Percentiles rank a stretch among this genome's conserved stretches.
These are phyloP conservation scores for Eretmocerus hayati DNA, from an alignment of 2,888 invertebrate species.

Conservation along the genomic window DNA sequence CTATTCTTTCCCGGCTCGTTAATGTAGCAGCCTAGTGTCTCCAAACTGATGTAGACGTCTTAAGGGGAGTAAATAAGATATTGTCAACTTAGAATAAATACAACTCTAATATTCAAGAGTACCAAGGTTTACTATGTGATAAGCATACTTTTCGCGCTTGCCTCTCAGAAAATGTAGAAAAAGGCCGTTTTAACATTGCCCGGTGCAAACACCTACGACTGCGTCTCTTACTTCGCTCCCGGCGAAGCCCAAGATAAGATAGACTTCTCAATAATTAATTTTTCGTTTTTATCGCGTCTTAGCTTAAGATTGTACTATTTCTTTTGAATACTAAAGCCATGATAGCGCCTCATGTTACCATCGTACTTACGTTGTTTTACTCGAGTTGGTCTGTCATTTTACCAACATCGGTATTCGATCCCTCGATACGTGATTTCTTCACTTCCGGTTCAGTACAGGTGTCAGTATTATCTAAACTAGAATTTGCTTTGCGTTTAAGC, in stretches of 20 bases:
- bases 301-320: slow-evolving; percentile 22
- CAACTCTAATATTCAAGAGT: too few relatives aligned
- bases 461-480: slow-evolving; percentile 10
- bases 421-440: slow-evolving; percentile 33
- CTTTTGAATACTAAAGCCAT: slow-evolving; percentile 17
- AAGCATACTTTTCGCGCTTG: slow-evolving; percentile 11
- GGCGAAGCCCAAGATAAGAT: slow-evolving; percentile 18
- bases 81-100: too few relatives aligned
- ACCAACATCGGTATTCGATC: slow-evolving; percentile 13
- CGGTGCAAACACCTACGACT: background rate
- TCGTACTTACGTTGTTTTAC: slow-evolving; percentile 3
- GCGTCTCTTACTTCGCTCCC: slow-evolving; percentile 19
- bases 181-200: slow-evolving; percentile 3
- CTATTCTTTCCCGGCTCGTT: too few relatives aligned
- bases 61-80: too few relatives aligned
- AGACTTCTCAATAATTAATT: slow-evolving; percentile 11
- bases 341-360: slow-evolving; percentile 10
- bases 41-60: too few relatives aligned
- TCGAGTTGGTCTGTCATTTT: slow-evolving; percentile 22
- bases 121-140: too few relatives aligned
- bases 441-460: slow-evolving; percentile 31
- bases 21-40: too few relatives aligned
- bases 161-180: slow-evolving; percentile 7
- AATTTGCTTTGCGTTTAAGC: slow-evolving; percentile 35
- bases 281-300: slow-evolving; percentile 14